Conservation (phyloP, 2,797 vertebrate genomes). For the Holocentrus rufus region DNA sequence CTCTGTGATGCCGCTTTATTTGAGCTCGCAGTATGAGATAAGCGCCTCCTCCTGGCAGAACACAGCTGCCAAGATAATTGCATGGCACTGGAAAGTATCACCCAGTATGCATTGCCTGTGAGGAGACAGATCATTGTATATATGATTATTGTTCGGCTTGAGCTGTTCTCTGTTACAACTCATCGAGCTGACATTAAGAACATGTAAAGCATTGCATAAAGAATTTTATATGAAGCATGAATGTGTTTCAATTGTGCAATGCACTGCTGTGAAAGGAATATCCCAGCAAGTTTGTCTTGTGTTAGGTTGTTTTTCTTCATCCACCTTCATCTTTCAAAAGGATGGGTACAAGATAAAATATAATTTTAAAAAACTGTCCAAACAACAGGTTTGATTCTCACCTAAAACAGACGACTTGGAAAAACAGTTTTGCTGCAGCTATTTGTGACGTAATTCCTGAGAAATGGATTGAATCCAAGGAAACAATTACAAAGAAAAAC, state of each 20-base stretch:
- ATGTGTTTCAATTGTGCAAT: neutral
- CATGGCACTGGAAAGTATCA: too few relatives aligned
- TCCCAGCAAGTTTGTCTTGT: neutral
- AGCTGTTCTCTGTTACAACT: slow-evolving; percentile 14
- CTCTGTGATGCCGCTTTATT: slow-evolving; percentile 27
- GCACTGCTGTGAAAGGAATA: neutral
- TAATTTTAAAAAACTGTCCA: too few relatives aligned
- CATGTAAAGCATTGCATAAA: slow-evolving; percentile 12
- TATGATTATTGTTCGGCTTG: slow-evolving; percentile 35
- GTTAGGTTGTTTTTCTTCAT: neutral
- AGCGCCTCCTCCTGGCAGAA: slow-evolving; percentile 58
- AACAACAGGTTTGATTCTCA: too few relatives aligned
- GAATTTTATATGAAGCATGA: slow-evolving; percentile 6
- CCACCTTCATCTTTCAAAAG: too few relatives aligned
- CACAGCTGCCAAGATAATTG: slow-evolving; percentile 33
- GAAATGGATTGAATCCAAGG: too few relatives aligned
- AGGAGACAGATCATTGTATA: slow-evolving; percentile 6
- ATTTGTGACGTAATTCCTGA: too few relatives aligned
- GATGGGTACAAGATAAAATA: too few relatives aligned
- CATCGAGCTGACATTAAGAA: slow-evolving; percentile 31
- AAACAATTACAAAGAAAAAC: too few relatives aligned
- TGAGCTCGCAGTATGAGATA: slow-evolving; percentile 47
- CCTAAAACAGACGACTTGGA: too few relatives aligned
- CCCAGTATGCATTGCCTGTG: slow-evolving; percentile 2
- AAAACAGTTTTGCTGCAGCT: too few relatives aligned